phyloP scores from a whole-genome alignment of 2,888 invertebrate species.

The Lasioglossum lativentre region DNA sequence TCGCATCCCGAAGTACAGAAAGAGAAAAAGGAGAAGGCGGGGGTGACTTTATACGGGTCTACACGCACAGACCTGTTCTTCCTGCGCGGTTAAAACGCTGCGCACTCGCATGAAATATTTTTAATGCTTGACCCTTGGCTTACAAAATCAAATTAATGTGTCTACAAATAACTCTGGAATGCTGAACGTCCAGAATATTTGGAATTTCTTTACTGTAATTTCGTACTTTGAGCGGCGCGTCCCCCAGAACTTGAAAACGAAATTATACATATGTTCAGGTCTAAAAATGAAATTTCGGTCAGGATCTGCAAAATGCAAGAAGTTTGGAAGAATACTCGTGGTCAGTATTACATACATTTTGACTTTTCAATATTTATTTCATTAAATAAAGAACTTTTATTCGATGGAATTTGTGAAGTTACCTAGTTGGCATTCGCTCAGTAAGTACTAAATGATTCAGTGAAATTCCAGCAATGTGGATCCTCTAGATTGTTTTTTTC shows the following conservation, averaged over 20 bases:
- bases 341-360: not conserved
- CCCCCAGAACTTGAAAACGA: not conserved
- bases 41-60: constrained; percentile 28
- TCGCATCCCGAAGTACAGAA: constrained; percentile 22
- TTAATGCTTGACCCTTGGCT: constrained; percentile 59
- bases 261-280: no score
- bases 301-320: no score
- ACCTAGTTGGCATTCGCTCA: not conserved
- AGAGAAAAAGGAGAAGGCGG: not conserved
- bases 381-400: not conserved
- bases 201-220: not conserved
- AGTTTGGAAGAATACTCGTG: no score
- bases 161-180: constrained; percentile 13
- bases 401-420: not conserved
- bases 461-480: not conserved
- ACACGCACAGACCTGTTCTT: constrained; percentile 36
- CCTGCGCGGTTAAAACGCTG: constrained; percentile 40
- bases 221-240: not conserved
- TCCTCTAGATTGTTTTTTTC: not conserved
- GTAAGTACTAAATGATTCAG: not conserved
- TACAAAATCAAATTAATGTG: constrained; percentile 60
- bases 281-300: no score
- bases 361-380: not conserved
- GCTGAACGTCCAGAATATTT: not conserved
- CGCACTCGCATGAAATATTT: constrained; percentile 53